Conservation (phyloP, 2,888 invertebrate genomes). For the Exocentrus adspersus region DNA sequence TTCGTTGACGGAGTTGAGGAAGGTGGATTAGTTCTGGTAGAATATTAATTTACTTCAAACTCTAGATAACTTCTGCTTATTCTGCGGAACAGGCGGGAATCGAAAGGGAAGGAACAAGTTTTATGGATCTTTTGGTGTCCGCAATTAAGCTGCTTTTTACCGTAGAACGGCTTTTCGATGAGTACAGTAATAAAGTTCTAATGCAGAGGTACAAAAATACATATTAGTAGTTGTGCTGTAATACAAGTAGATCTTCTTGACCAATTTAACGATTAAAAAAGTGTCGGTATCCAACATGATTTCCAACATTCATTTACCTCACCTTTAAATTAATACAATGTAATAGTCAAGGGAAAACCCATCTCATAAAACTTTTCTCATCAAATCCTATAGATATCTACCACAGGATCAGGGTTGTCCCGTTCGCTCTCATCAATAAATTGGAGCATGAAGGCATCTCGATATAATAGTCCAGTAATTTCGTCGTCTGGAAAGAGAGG, state of each 20-base stretch:
- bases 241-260: too few species aligned
- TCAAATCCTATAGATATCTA: background rate
- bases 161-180: too few species aligned
- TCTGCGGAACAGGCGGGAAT: background rate
- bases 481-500: too few species aligned
- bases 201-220: too few species aligned
- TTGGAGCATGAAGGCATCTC: constrained; percentile 6
- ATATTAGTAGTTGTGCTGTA: too few species aligned
- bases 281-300: too few species aligned
- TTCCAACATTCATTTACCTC: too few species aligned
- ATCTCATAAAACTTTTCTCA: background rate
- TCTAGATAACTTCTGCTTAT: constrained; percentile 10
- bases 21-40: constrained; percentile 15
- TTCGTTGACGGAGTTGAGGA: constrained; percentile 11
- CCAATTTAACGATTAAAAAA: too few species aligned
- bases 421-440: background rate
- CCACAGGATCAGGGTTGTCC: background rate
- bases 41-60: constrained; percentile 19
- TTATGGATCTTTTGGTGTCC: background rate
- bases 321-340: too few species aligned
- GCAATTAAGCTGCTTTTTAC: background rate
- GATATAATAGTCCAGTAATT: constrained; percentile 10
- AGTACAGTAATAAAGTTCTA: too few species aligned
- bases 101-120: background rate
- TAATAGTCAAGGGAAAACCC: too few species aligned